phyloP scores from a whole-genome alignment of 37 sponge, comb jelly and placozoan species.

The Tethya wilhelma region DNA sequence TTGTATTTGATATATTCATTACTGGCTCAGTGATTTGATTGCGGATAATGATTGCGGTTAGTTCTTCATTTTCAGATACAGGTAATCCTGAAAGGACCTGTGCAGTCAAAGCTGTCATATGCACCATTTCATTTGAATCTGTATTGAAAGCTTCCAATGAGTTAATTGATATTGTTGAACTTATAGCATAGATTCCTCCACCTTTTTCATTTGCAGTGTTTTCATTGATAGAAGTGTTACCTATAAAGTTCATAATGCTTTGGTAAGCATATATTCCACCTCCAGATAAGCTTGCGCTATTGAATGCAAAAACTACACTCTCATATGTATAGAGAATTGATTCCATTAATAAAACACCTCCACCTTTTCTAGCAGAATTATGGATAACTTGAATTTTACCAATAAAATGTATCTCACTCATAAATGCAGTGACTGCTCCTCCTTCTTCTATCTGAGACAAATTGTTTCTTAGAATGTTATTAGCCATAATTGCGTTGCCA shows the following conservation, averaged over 20 bases:
- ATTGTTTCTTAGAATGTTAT: neutral
- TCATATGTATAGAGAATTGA: neutral
- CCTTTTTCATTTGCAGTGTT: neutral
- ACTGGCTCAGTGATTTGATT: too few species aligned
- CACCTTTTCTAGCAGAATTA: neutral
- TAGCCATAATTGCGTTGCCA: neutral
- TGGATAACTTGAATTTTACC: neutral
- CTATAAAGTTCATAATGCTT: neutral
- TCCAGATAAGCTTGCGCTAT: neutral
- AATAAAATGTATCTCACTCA: neutral
- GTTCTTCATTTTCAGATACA: too few species aligned
- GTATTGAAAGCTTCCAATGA: too few species aligned
- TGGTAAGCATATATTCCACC: neutral
- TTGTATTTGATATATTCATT: too few species aligned
- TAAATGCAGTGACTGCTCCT: neutral
- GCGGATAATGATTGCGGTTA: too few species aligned
- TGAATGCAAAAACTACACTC: neutral
- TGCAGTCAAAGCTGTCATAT: too few species aligned
- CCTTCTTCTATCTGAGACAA: neutral
- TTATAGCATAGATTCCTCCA: neutral
- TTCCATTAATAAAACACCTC: neutral
- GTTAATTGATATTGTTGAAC: neutral
- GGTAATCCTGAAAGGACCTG: too few species aligned
- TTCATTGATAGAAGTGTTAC: neutral
- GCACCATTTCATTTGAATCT: too few species aligned